Percentiles rank a stretch among this genome's conserved stretches.
Conservation (phyloP, 2,888 invertebrate genomes). For the Macaria liturata region DNA sequence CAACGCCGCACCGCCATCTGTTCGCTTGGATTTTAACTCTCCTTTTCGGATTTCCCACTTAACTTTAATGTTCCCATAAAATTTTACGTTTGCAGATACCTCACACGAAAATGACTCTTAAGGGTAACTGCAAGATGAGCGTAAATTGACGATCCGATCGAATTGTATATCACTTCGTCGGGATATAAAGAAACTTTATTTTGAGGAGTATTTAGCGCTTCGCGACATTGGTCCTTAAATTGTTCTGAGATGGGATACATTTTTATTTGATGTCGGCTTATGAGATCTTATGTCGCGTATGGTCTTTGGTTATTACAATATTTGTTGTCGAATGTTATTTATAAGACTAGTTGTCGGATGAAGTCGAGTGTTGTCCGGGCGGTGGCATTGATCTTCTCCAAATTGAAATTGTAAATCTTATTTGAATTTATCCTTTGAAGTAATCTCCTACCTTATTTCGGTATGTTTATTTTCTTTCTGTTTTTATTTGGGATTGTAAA, state of each 20-base stretch:
- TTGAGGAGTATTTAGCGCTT: conserved; percentile 47
- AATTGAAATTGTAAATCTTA: conserved; percentile 57
- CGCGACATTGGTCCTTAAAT: conserved; percentile 56
- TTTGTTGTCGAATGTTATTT: conserved; percentile 77
- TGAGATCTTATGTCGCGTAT: conserved; percentile 30
- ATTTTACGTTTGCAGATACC: conserved; percentile 59
- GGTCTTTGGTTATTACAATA: conserved; percentile 71
- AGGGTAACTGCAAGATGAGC: conserved; percentile 38
- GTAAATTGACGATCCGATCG: conserved; percentile 42
- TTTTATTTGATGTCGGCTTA: conserved; percentile 50
- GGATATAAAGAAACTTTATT: conserved; percentile 63
- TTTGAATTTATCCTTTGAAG: conserved; percentile 43
- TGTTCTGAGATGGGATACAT: conserved; percentile 44
- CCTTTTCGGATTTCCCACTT: conserved; percentile 81
- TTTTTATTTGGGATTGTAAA: no score
- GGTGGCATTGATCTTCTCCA: conserved; percentile 61
- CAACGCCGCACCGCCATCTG: conserved; percentile 75
- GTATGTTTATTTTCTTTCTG: conserved; percentile 33
- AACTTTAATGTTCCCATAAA: conserved; percentile 79
- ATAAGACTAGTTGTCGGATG: conserved; percentile 67
- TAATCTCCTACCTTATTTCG: conserved; percentile 35
- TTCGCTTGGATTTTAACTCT: conserved; percentile 68
- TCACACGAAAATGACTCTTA: conserved; percentile 53
- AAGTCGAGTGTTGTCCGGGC: conserved; percentile 51
- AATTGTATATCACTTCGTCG: conserved; percentile 62